Conservation (phyloP, 2,113 vertebrate genomes). For the Actenoides hombroni region DNA sequence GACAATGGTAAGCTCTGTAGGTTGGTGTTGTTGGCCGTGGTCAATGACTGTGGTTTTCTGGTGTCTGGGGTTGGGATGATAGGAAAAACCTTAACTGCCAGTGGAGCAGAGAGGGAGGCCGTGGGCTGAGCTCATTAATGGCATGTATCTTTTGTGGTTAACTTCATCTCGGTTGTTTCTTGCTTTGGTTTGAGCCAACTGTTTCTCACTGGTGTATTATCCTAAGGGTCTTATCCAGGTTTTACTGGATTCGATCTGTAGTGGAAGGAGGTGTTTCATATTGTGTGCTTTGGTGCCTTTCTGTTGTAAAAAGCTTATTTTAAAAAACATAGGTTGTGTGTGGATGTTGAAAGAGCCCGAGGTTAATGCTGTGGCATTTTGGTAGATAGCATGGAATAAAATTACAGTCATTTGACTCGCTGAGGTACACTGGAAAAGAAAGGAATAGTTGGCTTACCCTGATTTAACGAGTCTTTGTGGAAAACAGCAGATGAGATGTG, state of each 20-base stretch:
- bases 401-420: not conserved
- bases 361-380: not conserved
- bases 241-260: not conserved
- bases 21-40: not conserved
- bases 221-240: not conserved
- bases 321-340: not conserved
- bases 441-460: not conserved
- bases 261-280: not conserved
- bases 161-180: not conserved
- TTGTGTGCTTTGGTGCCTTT: not conserved
- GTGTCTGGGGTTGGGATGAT: not conserved
- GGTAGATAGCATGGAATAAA: not conserved
- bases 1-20: not conserved
- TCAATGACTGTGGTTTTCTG: not conserved
- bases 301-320: not conserved
- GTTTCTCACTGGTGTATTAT: not conserved
- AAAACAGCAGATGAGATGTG: not conserved
- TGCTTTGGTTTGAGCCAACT: not conserved
- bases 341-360: not conserved
- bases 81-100: not conserved
- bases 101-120: accelerated
- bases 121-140: not conserved
- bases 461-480: not conserved
- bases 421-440: not conserved
- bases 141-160: not conserved